These are phyloP conservation scores for Eilema griseolum DNA, from an alignment of 2,888 invertebrate species.

Conservation along the genomic window DNA sequence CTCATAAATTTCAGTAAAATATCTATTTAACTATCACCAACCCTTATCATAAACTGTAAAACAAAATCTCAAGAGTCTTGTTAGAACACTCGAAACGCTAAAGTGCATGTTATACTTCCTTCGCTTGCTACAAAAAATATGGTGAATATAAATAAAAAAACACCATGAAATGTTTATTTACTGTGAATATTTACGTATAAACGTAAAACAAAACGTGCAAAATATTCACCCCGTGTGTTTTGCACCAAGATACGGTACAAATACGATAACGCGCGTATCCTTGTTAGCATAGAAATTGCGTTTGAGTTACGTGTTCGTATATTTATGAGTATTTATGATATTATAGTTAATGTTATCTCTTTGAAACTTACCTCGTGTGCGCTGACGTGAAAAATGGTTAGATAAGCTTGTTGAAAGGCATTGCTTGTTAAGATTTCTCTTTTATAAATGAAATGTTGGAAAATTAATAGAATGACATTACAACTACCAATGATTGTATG, in stretches of 20 bases:
- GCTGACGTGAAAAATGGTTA: neutral
- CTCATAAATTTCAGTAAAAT: constrained; percentile 22
- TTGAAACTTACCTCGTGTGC: constrained; percentile 22
- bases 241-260: constrained; percentile 61
- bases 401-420: constrained; percentile 1
- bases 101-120: constrained; percentile 37
- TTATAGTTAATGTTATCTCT: constrained; percentile 41
- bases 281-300: constrained; percentile 70
- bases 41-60: constrained; percentile 38
- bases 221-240: constrained; percentile 68
- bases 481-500: too few species aligned
- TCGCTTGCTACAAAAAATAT: constrained; percentile 42
- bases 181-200: constrained; percentile 44
- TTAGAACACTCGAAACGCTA: constrained; percentile 53
- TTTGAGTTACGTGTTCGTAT: constrained; percentile 47
- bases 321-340: constrained; percentile 47
- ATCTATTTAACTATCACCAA: constrained; percentile 24
- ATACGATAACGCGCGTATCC: constrained; percentile 63
- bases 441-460: too few species aligned
- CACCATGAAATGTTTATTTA: constrained; percentile 51
- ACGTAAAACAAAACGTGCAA: constrained; percentile 61
- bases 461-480: too few species aligned
- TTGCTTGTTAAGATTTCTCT: neutral
- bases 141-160: constrained; percentile 47
- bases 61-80: constrained; percentile 53